Evolutionary conservation across 2,113 vertebrate genomes (phyloP).

Genomic region (Neolamprologus sp.): DNA sequence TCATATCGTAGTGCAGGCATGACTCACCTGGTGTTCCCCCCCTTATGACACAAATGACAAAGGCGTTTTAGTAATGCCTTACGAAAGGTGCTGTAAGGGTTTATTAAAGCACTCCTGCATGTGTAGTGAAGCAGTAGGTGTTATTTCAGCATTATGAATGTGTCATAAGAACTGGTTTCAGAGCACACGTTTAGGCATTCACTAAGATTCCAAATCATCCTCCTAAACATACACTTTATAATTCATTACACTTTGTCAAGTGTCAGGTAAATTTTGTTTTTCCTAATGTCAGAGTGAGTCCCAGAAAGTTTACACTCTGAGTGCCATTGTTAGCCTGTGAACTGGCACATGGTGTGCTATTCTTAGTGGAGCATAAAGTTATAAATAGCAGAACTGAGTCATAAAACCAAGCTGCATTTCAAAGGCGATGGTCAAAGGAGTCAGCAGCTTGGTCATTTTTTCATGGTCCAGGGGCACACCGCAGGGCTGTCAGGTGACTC

Average conservation of each 20-base stretch:
- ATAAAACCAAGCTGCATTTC: slow-evolving; percentile 42
- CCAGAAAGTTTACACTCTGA: background rate
- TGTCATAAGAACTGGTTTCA: slow-evolving; percentile 33
- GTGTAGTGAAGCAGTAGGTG: slow-evolving; percentile 7
- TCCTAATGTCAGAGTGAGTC: slow-evolving; percentile 5
- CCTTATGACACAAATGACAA: slow-evolving; percentile 42
- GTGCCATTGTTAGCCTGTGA: slow-evolving; percentile 7
- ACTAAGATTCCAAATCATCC: background rate
- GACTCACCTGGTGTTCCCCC: background rate
- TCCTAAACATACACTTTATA: background rate
- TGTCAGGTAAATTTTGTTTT: slow-evolving; percentile 47
- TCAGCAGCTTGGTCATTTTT: slow-evolving; percentile 41
- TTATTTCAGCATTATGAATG: slow-evolving; percentile 51
- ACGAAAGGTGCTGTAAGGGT: slow-evolving; percentile 39
- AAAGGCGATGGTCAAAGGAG: slow-evolving; percentile 45
- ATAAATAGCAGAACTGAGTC: slow-evolving; percentile 58
- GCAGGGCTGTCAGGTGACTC: background rate
- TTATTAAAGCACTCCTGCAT: slow-evolving; percentile 36
- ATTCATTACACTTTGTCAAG: slow-evolving; percentile 20
- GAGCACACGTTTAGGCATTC: background rate
- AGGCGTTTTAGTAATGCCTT: slow-evolving; percentile 11
- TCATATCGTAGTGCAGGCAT: slow-evolving; percentile 23
- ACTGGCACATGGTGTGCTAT: slow-evolving; percentile 2
- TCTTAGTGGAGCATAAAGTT: slow-evolving; percentile 34
- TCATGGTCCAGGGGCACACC: background rate